Percentiles rank a stretch among this genome's conserved stretches.
Evolutionary conservation across 2,888 invertebrate species (phyloP).

Genomic region (Epinotia demarniana): DNA sequence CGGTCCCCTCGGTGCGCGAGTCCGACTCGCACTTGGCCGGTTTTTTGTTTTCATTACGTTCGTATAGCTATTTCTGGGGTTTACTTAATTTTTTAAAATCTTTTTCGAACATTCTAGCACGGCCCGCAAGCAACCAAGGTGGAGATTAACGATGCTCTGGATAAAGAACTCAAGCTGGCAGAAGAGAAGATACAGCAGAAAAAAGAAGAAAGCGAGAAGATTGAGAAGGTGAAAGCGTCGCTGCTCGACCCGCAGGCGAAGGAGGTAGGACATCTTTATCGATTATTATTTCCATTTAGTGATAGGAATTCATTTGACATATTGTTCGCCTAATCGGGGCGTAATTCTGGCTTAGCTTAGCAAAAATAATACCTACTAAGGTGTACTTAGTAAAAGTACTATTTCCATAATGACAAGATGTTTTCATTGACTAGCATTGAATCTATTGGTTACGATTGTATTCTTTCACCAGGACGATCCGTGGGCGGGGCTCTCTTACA

Average conservation of each 20-base stretch:
- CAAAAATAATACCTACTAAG: too few species aligned
- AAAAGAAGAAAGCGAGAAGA: constrained; percentile 80
- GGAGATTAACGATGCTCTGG: constrained; percentile 62
- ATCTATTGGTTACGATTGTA: neutral
- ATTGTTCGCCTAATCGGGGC: too few species aligned
- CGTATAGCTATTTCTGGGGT: neutral
- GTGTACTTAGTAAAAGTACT: too few species aligned
- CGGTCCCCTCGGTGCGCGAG: too few species aligned
- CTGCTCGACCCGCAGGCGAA: constrained; percentile 80
- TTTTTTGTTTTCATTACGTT: too few species aligned
- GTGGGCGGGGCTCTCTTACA: constrained; percentile 93
- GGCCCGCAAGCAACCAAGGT: constrained; percentile 77
- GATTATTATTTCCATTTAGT: too few species aligned
- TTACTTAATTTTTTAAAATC: too few species aligned
- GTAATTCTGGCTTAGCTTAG: too few species aligned
- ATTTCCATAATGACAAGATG: too few species aligned
- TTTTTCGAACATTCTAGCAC: constrained; percentile 56
- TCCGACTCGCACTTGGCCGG: too few species aligned
- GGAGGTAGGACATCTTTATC: constrained; percentile 59
- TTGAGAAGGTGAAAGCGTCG: constrained; percentile 89
- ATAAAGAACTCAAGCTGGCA: constrained; percentile 66
- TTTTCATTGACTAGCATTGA: too few species aligned
- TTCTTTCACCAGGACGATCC: constrained; percentile 84
- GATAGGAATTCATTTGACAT: too few species aligned
- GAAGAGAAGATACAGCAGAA: constrained; percentile 71